Evolutionary conservation across 2,888 invertebrate genomes (phyloP), one percentile per base, ranked within the genome.

Genomic region (Leucophenga maculata): DNA sequence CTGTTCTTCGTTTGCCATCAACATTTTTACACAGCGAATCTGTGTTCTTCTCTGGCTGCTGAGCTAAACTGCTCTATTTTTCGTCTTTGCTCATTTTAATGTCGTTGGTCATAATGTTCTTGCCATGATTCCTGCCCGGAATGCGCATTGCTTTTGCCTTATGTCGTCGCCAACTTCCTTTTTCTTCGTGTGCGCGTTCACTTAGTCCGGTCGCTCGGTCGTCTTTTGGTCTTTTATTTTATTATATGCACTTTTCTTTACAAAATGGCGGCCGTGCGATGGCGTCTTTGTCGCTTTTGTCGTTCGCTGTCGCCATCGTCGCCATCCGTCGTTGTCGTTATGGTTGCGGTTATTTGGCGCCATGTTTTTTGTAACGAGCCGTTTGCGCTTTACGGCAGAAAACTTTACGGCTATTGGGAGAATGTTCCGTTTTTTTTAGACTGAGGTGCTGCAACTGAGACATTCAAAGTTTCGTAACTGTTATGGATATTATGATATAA

Each of bases 261-360:
- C 80, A 80, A 80, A 80, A 80, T 80, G 80, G 80, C 83, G 80
- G 83, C 83, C 66, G 44, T 66, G 65, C 60, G 16, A 54, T 20
- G 48, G 50, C 46, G 50, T 18, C 20, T 16, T 18, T 59, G 59
- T 22, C 31, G 57, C 26, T 22, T 57, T 57, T 57, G 68, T 26
- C 64, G 44, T 67, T 57, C 62, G 9, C 65, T 64, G 70, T 48
- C 59, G 59, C 71, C 65, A 14, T 44, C 44, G 59, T 65, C 48
- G 69, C 65, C 54, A 67, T 26, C 69, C 71, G 69, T 69, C 68
- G 68, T 71, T 77, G 75, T 70, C 80, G 80, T 83, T 79, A 84
- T 84, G 84, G 77, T 80, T 84, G 85, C 79, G 84, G 78, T 82
- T 85, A 84, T 85, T 81, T 84, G 83, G 83, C 83, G 83, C 83